phyloP scores from a whole-genome alignment of 2,888 invertebrate species.

The Balanococcus diminutus region DNA sequence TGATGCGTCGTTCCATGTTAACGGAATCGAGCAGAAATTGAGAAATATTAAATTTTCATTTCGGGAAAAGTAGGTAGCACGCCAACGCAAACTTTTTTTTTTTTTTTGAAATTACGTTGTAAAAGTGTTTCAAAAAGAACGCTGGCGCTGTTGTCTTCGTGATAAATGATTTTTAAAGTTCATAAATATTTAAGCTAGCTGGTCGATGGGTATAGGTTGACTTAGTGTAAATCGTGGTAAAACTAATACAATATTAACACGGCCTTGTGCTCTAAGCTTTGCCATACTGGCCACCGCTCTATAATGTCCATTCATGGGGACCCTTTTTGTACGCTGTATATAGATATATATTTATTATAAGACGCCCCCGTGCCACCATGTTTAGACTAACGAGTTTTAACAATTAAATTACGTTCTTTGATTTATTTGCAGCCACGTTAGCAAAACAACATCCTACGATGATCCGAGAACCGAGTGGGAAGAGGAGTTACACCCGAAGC shows the following conservation, averaged over 20 bases:
- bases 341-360: background rate
- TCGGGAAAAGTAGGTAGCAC: background rate
- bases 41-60: background rate
- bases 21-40: background rate
- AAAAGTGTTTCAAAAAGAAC: background rate
- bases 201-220: background rate
- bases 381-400: background rate
- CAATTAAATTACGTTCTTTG: conserved; percentile 1
- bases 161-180: background rate
- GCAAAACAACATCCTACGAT: conserved; percentile 90
- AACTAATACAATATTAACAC: background rate
- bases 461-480: conserved; percentile 72
- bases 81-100: background rate
- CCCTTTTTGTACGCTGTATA: background rate
- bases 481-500: conserved; percentile 73
- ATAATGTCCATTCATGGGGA: background rate
- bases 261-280: background rate
- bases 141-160: background rate
- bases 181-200: background rate
- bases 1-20: background rate
- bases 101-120: background rate
- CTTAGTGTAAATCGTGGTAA: background rate
- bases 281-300: background rate
- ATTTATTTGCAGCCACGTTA: conserved; percentile 70
- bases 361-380: background rate